A percentile compares a stretch with the other conserved stretches of the same genome.
phyloP scores from a whole-genome alignment of 2,113 vertebrate genomes.

The Conger conger region DNA sequence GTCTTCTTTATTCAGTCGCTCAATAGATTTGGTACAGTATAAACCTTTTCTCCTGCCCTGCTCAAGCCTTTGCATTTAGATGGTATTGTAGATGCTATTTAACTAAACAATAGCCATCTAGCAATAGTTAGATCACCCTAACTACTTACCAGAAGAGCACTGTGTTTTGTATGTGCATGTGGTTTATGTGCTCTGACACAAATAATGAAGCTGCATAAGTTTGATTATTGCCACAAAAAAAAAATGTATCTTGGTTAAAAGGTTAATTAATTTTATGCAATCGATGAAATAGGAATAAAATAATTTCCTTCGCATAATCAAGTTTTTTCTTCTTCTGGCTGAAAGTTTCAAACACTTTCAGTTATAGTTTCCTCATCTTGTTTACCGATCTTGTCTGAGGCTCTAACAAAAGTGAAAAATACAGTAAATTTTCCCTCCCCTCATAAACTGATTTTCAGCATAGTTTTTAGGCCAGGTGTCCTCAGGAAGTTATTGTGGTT shows the following conservation, averaged over 20 bases:
- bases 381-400: not conserved
- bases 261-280: not conserved
- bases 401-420: not conserved
- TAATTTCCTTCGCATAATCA: not conserved
- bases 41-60: conserved; percentile 32
- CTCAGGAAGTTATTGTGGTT: too few species aligned
- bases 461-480: too few species aligned
- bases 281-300: not conserved
- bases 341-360: not conserved
- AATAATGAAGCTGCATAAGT: not conserved
- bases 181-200: not conserved
- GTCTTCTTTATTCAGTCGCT: conserved; percentile 79
- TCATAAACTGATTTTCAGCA: too few species aligned
- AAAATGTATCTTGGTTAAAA: too few species aligned
- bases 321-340: conserved; percentile 16
- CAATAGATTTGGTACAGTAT: conserved; percentile 81
- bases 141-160: not conserved
- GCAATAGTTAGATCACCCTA: not conserved
- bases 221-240: not conserved
- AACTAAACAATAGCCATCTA: conserved; percentile 36
- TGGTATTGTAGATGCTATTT: conserved; percentile 50
- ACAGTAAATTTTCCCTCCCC: too few species aligned
- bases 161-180: not conserved
- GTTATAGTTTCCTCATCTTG: not conserved
- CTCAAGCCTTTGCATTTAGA: conserved; percentile 35